phyloP scores from a whole-genome alignment of 2,113 vertebrate species.

The Orcinus orca region DNA sequence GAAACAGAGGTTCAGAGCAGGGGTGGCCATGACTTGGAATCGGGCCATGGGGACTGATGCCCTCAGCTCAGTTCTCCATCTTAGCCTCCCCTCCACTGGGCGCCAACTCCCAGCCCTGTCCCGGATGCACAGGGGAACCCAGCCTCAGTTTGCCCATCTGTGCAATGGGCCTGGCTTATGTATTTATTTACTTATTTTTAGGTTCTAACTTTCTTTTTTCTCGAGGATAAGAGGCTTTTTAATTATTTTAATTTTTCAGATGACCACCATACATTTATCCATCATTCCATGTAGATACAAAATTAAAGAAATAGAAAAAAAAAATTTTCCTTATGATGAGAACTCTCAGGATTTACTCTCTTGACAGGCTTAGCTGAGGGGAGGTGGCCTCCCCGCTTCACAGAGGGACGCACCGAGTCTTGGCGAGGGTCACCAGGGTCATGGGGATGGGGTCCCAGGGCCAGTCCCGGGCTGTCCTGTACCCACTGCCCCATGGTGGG shows the following conservation, averaged over 20 bases:
- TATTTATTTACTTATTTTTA: fast-evolving
- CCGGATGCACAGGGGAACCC: fast-evolving
- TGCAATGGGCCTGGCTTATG: not conserved
- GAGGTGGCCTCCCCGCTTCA: not conserved
- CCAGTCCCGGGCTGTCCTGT: not conserved
- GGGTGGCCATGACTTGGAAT: not conserved
- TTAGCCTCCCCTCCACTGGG: too few relatives aligned
- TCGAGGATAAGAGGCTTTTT: not conserved
- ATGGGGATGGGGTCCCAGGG: fast-evolving
- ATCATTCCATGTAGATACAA: not conserved
- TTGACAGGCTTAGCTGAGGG: not conserved
- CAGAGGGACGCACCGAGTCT: not conserved
- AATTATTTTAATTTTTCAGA: not conserved
- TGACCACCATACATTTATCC: not conserved
- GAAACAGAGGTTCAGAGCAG: not conserved
- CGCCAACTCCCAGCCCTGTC: not conserved
- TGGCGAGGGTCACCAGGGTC: too few relatives aligned
- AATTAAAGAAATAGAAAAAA: not conserved
- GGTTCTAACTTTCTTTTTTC: not conserved
- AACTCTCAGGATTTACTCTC: not conserved
- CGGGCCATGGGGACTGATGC: fast-evolving
- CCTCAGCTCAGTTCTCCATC: not conserved
- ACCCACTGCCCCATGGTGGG: too few relatives aligned
- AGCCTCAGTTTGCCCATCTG: not conserved
- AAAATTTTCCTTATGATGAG: not conserved